Evolutionary conservation across 1,140 invertebrate species (phyloP).

Genomic region (Papilio helenus): DNA sequence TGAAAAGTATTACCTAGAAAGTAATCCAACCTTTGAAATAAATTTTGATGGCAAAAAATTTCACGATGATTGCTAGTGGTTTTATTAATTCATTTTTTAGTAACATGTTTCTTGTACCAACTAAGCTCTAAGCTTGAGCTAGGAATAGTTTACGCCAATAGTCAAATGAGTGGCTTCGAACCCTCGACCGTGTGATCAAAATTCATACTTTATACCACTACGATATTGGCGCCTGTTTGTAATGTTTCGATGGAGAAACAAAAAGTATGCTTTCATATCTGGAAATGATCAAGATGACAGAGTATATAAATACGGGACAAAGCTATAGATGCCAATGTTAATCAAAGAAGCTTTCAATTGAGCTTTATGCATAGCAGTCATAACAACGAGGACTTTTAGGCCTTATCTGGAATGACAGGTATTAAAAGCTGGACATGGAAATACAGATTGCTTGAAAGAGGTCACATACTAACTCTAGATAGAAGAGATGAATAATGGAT

Average conservation of each 20-base stretch:
- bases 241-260: background rate
- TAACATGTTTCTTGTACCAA: no score
- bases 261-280: background rate
- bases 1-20: background rate
- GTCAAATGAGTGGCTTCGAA: no score
- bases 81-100: no score
- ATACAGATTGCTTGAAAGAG: slow-evolving; percentile 7
- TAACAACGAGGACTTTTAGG: background rate
- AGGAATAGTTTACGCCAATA: no score
- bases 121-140: no score
- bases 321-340: background rate
- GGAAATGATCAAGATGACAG: background rate
- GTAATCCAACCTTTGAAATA: no score
- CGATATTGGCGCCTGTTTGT: no score
- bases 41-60: no score
- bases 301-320: background rate
- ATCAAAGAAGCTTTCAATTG: background rate
- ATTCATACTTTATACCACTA: no score
- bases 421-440: slow-evolving; percentile 9
- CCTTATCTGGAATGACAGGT: slow-evolving; percentile 12
- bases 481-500: background rate
- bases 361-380: background rate
- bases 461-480: background rate
- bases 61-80: no score
- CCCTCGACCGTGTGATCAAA: no score